phyloP scores from a whole-genome alignment of 2,888 invertebrate genomes.

The Spialia ferax region DNA sequence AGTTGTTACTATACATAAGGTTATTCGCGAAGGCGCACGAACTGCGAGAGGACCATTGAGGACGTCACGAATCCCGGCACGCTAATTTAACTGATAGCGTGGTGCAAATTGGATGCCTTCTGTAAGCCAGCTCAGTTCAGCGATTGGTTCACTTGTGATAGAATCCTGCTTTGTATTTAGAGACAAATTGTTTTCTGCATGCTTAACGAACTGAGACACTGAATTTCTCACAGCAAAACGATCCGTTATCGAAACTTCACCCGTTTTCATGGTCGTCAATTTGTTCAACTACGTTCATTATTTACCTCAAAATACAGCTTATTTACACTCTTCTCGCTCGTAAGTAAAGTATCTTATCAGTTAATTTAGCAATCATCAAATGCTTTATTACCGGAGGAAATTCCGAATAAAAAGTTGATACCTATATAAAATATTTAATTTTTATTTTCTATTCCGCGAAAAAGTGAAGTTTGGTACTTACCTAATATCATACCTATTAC shows the following conservation, averaged over 20 bases:
- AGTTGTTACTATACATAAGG: background rate
- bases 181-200: background rate
- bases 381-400: no score
- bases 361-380: no score
- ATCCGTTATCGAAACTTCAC: background rate
- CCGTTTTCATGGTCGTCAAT: background rate
- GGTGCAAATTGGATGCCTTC: conserved; percentile 62
- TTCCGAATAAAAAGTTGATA: no score
- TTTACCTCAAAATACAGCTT: background rate
- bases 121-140: conserved; percentile 44
- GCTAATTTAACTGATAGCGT: conserved; percentile 70
- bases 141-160: background rate
- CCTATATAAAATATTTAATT: no score
- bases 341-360: no score
- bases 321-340: no score
- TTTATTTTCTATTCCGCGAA: no score
- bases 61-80: conserved; percentile 67
- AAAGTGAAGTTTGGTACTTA: no score
- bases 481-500: no score
- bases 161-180: background rate
- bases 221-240: background rate
- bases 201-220: background rate
- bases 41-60: conserved; percentile 13
- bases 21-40: conserved; percentile 23
- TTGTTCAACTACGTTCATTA: background rate